Evolutionary conservation across 2,797 vertebrate genomes (phyloP).

Genomic region (Pangasius mekongensis): DNA sequence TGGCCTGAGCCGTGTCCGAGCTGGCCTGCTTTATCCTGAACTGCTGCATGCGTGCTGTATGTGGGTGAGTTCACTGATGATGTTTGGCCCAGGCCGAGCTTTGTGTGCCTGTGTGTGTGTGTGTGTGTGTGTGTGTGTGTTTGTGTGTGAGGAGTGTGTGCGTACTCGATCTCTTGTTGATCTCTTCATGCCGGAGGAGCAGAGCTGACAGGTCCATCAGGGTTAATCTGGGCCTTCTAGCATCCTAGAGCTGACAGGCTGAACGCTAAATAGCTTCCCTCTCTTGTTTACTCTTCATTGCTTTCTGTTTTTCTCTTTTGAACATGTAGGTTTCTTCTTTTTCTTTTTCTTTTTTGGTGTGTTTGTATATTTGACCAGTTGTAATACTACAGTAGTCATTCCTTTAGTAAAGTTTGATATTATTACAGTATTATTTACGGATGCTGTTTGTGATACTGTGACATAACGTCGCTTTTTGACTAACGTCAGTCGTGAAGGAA

Average conservation of each 20-base stretch:
- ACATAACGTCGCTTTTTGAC: background rate
- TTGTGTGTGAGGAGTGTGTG: constrained; percentile 23
- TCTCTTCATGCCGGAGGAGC: constrained; percentile 35
- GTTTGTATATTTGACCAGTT: background rate
- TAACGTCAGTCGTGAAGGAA: background rate
- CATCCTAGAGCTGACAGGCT: constrained; percentile 46
- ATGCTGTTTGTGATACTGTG: background rate
- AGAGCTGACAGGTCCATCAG: constrained; percentile 49
- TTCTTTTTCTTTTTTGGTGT: too few relatives aligned
- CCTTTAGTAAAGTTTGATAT: background rate
- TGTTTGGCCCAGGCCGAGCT: constrained; percentile 30
- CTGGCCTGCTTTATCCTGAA: background rate
- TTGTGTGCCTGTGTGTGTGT: constrained; percentile 21
- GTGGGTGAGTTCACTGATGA: constrained; percentile 15
- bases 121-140: constrained; percentile 39
- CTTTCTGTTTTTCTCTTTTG: constrained; percentile 5
- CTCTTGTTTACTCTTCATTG: background rate
- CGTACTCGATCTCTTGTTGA: constrained; percentile 41
- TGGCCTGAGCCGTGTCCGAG: constrained; percentile 1
- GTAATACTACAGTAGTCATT: background rate
- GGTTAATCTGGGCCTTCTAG: constrained; percentile 55
- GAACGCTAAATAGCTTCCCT: constrained; percentile 19
- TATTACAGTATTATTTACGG: background rate
- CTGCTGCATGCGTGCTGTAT: background rate
- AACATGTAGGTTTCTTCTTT: background rate